Evolutionary conservation across 2,888 invertebrate genomes (phyloP).

Genomic region (Limnephilus marmoratus): DNA sequence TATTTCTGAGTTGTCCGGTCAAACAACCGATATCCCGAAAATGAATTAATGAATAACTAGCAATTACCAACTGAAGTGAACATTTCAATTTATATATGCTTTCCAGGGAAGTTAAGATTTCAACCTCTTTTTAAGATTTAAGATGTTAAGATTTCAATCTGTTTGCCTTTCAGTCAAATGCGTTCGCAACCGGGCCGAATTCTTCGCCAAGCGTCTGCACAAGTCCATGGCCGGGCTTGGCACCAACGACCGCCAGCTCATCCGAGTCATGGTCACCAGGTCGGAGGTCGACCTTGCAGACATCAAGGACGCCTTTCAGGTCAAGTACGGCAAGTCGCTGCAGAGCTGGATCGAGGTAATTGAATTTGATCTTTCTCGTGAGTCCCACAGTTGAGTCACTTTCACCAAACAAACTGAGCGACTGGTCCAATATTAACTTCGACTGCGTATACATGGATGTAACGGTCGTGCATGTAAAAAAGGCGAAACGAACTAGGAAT

Average conservation of each 20-base stretch:
- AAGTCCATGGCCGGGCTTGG: constrained; percentile 94
- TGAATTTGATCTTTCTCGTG: background rate
- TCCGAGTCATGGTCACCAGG: constrained; percentile 90
- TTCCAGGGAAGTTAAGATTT: background rate
- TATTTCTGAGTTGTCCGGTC: too few relatives aligned
- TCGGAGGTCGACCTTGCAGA: constrained; percentile 91
- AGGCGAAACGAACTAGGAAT: too few relatives aligned
- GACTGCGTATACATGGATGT: too few relatives aligned
- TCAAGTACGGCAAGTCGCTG: constrained; percentile 85
- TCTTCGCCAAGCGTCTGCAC: constrained; percentile 91
- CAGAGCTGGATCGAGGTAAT: constrained; percentile 88
- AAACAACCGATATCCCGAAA: too few relatives aligned
- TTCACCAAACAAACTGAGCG: too few relatives aligned
- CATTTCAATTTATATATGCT: background rate
- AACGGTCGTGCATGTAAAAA: too few relatives aligned
- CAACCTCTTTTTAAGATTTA: too few relatives aligned
- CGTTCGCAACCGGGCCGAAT: constrained; percentile 87
- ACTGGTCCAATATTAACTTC: too few relatives aligned
- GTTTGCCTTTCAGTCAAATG: constrained; percentile 79
- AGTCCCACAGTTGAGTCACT: too few relatives aligned
- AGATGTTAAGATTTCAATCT: background rate
- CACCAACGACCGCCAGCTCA: constrained; percentile 91
- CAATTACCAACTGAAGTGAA: background rate
- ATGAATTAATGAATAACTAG: too few relatives aligned
- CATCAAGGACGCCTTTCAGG: constrained; percentile 87